Conservation (phyloP, 2,797 vertebrate species). For the Peromyscus melanophrys region DNA sequence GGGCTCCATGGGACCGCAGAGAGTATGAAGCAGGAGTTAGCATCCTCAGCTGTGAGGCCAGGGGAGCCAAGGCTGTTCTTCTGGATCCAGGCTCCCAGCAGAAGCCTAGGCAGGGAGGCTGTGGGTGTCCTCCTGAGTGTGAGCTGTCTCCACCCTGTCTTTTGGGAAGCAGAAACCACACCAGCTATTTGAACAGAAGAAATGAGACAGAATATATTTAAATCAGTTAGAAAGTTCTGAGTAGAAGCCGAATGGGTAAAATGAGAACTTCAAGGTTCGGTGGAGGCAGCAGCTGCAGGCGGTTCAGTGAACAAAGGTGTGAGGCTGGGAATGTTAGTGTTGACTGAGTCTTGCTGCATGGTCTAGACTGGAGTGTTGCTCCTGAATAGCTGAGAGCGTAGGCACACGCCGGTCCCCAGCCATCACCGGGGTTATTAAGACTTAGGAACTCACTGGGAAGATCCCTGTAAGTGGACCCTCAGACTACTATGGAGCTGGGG, state of each 20-base stretch:
- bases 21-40: background rate
- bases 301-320: background rate
- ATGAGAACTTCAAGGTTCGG: background rate
- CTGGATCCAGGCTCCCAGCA: background rate
- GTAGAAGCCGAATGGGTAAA: background rate
- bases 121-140: background rate
- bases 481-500: background rate
- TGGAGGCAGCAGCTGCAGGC: background rate
- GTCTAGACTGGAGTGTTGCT: background rate
- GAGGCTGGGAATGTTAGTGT: background rate
- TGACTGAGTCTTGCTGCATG: background rate
- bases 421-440: background rate
- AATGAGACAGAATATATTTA: background rate
- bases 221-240: background rate
- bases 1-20: background rate
- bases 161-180: background rate
- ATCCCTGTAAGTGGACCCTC: background rate
- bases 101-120: background rate
- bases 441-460: background rate
- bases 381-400: background rate
- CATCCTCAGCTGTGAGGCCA: background rate
- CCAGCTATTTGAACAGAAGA: background rate
- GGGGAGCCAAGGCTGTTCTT: background rate
- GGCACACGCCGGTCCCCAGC: background rate
- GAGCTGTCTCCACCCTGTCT: background rate